Percentiles rank a stretch among this genome's conserved stretches.
These are phyloP conservation scores for Montipora cactus DNA, from an alignment of 64 coral and sea anemone genomes.

Conservation along the genomic window DNA sequence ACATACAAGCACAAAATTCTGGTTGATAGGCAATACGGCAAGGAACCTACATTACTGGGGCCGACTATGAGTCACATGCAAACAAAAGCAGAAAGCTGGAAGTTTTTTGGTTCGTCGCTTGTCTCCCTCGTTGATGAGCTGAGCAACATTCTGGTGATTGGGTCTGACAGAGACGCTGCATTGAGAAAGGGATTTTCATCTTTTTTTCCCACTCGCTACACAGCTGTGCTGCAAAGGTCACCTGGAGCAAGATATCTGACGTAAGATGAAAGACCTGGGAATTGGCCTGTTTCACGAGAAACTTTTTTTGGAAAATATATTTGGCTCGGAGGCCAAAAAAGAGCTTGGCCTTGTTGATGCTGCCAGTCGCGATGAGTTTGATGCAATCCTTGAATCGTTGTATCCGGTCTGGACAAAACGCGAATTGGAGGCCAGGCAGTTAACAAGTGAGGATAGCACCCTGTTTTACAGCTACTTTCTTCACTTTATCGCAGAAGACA, in stretches of 20 bases:
- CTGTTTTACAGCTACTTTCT: background rate
- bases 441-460: background rate
- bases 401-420: background rate
- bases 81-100: too few relatives aligned
- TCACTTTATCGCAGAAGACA: background rate
- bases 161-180: too few relatives aligned
- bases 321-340: conserved; percentile 10
- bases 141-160: too few relatives aligned
- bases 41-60: too few relatives aligned
- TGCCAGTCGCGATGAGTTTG: background rate
- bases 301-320: background rate
- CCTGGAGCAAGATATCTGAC: conserved; percentile 4
- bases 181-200: background rate
- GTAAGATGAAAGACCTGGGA: background rate
- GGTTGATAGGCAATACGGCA: too few relatives aligned
- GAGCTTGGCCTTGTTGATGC: background rate
- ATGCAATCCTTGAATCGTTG: background rate
- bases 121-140: too few relatives aligned
- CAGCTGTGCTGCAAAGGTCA: conserved; percentile 12
- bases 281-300: background rate
- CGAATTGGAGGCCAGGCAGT: background rate
- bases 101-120: too few relatives aligned
- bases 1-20: too few relatives aligned
- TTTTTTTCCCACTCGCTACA: background rate
- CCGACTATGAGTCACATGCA: too few relatives aligned